Evolutionary conservation across 2,797 vertebrate species (phyloP), one percentile per base, ranked within the genome.

Genomic region (Schizothorax lantsangensis): DNA sequence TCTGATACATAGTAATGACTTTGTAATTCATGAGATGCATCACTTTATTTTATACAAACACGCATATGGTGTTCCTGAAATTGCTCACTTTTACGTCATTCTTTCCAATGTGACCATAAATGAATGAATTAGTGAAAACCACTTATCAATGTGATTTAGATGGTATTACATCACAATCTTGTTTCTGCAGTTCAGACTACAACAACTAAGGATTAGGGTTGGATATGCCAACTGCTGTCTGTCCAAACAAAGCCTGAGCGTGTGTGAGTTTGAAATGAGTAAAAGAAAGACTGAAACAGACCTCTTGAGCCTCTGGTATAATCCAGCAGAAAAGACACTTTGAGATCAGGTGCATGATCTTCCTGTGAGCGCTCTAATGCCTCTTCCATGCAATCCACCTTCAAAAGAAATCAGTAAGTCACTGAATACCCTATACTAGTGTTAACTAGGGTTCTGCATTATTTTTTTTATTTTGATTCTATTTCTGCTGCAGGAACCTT

Each of bases 271-370:
- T 30, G 43, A 17, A 49, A 52, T n/a, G 14, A n/a, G n/a, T 62
- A 47, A 43, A 33, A 38, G 45, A 52, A 14, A 30, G 21, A 68
- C 3, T 84, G 17, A 47, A 77, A 52, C 38, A 47, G 9, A 99
- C 98, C 98, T 96, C 98, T 93, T 6, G 98, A 99, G 62, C 98
- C 98, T 6, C 98, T 96, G 0, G 97, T 98, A 92, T 97, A 98
- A 93, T 99, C 98, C 33, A 99, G 92, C 30, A 99, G 91, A 59
- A 99, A 91, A 74, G 97, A 98, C 84, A 99, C 97, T 91, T 95
- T 96, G 43, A 99, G 95, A 84, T 94, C 91, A 0, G 96, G 90
- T 0, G 92, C 88, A 1, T 71, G 87, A 36, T 88, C 84, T 62
- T 90, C 93, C 88, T 96, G 93, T 0, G 97, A 97, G 45, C 92